Base-by-base conservation (phyloP, 2,888 invertebrate genomes). In the Spilosoma lubricipeda region DNA sequence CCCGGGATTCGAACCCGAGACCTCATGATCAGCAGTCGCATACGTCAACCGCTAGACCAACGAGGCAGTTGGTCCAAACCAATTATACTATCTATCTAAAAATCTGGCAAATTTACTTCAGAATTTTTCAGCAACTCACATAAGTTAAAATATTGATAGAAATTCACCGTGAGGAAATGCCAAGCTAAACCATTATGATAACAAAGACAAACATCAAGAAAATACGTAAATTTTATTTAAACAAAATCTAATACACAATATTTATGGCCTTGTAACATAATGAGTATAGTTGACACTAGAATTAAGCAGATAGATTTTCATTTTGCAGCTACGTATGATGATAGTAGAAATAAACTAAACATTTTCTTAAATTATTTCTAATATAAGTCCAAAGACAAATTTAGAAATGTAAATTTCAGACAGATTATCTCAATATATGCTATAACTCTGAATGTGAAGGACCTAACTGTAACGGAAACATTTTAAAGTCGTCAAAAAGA, bases 211-310 rank as follows among this genome's bases (percentile, higher is more conserved):
- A 52, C 8, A 52, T 52, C 15, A 52, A 7, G 52, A 52, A 56
- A 13, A 27, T n/a, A n/a, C 23, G n/a, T 56, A 56, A 56, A 56
- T n/a, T 27, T 56, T 56, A 13, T 56, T 56, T 56, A 13, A 56
- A 56, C 13, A 56, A 27, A 56, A 56, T 56, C 3, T 56, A 63
- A 27, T 30, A 63, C 30, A 5, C 27, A 5, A 59, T 59, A 48
- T 59, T 59, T 59, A n/a, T n/a, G 59, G 27, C 59, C 59, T 59
- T 59, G 59, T 63, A 30, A 63, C 15, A 63, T 30, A 63, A 63
- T 30, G 4, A 63, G 27, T 27, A 63, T 30, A 63, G 27, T 15
- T 63, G 30, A 30, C 5, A 27, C 11, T 27, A 56, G 2, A 45
- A n/a, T n/a, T 56, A 56, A n/a, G 56, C n/a, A n/a, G 11, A 13